Conservation (phyloP, 2,888 invertebrate genomes). For the Acanthosoma haemorrhoidale region DNA sequence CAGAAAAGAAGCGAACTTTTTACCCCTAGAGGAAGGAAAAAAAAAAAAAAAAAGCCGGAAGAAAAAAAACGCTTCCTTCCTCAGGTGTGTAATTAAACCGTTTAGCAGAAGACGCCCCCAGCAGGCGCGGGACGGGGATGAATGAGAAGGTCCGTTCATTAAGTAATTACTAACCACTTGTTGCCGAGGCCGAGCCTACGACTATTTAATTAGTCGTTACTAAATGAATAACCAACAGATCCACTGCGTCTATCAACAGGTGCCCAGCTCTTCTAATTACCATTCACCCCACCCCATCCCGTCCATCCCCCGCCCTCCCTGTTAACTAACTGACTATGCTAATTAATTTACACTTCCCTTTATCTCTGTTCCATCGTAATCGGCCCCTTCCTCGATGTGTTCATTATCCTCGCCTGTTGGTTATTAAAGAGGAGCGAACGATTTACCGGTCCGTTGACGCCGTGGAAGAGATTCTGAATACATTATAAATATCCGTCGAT, state of each 20-base stretch:
- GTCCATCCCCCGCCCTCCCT: background rate
- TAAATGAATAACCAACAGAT: too few species aligned
- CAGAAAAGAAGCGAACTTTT: conserved; percentile 1
- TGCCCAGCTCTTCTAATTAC: background rate
- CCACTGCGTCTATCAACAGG: background rate
- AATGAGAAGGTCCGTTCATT: background rate
- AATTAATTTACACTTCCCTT: conserved; percentile 12
- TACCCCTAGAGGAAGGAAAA: background rate
- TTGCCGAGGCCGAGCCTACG: background rate
- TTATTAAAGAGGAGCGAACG: too few species aligned
- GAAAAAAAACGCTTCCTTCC: background rate
- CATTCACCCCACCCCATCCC: conserved; percentile 15
- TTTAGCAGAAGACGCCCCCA: too few species aligned
- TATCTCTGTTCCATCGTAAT: conserved; percentile 5
- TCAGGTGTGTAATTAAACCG: background rate
- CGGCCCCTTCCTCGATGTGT: background rate
- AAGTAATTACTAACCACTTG: background rate
- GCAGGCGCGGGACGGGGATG: background rate
- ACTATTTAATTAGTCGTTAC: background rate
- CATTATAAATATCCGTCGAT: background rate
- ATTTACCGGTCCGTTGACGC: background rate
- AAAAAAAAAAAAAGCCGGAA: background rate
- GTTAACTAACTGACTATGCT: background rate
- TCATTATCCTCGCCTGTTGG: background rate
- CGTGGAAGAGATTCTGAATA: too few species aligned